Percentiles rank a stretch among this genome's conserved stretches.
Conservation (phyloP, 2,113 vertebrate genomes). For the Malurus cyaneus region DNA sequence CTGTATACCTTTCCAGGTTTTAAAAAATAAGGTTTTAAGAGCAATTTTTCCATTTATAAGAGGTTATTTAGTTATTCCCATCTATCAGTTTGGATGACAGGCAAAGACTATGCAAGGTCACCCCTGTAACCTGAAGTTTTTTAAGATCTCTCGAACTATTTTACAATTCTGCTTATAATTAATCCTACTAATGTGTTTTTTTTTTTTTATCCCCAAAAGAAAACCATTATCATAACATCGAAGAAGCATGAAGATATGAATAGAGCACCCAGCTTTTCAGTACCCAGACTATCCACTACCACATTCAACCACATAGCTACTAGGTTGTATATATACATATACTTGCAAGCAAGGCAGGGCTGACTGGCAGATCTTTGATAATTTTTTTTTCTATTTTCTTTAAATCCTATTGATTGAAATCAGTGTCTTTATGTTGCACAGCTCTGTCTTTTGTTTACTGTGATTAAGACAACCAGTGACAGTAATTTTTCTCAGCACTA, state of each 20-base stretch:
- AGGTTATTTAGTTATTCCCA: background rate
- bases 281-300: background rate
- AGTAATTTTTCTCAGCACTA: background rate
- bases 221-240: background rate
- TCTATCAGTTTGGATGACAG: background rate
- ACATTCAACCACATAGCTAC: background rate
- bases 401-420: background rate
- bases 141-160: background rate
- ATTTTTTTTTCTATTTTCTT: background rate
- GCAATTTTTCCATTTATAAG: background rate
- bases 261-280: background rate
- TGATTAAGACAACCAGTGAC: background rate
- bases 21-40: conserved; percentile 11
- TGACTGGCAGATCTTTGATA: background rate
- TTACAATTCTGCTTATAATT: background rate
- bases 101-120: background rate
- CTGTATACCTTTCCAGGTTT: background rate
- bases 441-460: background rate
- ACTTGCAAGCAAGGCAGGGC: background rate
- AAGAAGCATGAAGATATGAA: background rate
- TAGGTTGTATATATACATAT: background rate
- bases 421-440: background rate
- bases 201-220: background rate
- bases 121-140: background rate
- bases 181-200: background rate